Evolutionary conservation across 2,888 invertebrate species (phyloP).

Genomic region (Drosophila ustulata): DNA sequence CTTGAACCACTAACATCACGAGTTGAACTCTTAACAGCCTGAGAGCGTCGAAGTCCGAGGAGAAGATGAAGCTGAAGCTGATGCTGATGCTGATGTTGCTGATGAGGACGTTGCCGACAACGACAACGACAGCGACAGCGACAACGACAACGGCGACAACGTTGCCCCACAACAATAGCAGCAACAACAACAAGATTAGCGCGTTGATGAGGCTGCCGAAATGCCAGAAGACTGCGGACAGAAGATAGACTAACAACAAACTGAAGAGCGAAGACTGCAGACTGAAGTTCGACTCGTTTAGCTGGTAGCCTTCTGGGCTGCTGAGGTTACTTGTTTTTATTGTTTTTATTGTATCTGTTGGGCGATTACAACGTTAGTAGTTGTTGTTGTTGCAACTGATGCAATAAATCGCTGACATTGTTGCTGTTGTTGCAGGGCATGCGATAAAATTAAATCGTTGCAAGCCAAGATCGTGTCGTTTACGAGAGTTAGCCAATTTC

Average conservation of each 20-base stretch:
- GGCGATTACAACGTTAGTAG: constrained; percentile 67
- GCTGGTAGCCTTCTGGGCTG: constrained; percentile 59
- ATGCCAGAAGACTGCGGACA: constrained; percentile 42
- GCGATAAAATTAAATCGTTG: constrained; percentile 76
- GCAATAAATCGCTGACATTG: constrained; percentile 75
- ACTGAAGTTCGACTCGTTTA: constrained; percentile 39
- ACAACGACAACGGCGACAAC: constrained; percentile 40
- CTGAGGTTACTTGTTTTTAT: constrained; percentile 75
- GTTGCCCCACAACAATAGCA: constrained; percentile 28
- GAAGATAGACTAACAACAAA: constrained; percentile 10
- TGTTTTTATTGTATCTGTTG: constrained; percentile 50
- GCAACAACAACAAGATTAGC: constrained; percentile 63
- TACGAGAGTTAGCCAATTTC: constrained; percentile 9
- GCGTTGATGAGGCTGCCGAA: constrained; percentile 73
- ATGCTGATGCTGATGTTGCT: constrained; percentile 50
- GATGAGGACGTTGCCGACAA: constrained; percentile 66
- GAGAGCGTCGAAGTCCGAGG: constrained; percentile 58
- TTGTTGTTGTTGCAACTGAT: constrained; percentile 53
- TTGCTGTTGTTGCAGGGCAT: constrained; percentile 43
- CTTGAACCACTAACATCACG: constrained; percentile 82
- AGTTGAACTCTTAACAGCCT: constrained; percentile 83
- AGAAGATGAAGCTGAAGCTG: constrained; percentile 41
- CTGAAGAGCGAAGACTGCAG: constrained; percentile 12
- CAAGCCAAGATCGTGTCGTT: constrained; percentile 57
- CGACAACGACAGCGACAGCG: constrained; percentile 47